A percentile compares a stretch with the other conserved stretches of the same genome.
Conservation (phyloP, 2,888 invertebrate species). For the Heteromyza rotundicornis region DNA sequence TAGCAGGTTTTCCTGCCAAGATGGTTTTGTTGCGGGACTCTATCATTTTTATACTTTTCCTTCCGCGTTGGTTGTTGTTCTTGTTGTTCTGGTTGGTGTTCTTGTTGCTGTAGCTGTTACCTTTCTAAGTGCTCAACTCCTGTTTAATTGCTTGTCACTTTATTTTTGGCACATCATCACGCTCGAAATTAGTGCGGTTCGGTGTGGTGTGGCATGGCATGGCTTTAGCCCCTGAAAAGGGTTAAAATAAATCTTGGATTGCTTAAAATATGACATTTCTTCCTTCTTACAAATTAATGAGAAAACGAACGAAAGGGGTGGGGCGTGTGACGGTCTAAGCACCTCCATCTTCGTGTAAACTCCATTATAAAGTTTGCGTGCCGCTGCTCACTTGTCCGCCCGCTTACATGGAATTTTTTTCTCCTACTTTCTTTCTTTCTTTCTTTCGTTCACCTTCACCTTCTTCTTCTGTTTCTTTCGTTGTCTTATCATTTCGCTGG, state of each 20-base stretch:
- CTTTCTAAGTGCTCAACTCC: constrained; percentile 2
- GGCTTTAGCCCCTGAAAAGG: constrained; percentile 8
- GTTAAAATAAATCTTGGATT: constrained; percentile 16
- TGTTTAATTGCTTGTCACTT: constrained; percentile 26
- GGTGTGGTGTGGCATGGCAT: neutral
- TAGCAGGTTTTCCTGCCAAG: too few species aligned
- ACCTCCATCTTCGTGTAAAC: neutral
- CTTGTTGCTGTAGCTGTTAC: neutral
- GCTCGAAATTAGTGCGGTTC: neutral
- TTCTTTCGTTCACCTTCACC: neutral
- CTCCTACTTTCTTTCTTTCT: neutral
- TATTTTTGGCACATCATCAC: constrained; percentile 18
- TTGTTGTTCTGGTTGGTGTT: too few species aligned
- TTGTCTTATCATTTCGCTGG: constrained; percentile 16
- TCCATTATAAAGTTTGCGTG: constrained; percentile 5
- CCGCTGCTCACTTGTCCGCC: neutral
- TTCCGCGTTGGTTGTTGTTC: too few species aligned
- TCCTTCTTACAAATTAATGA: neutral
- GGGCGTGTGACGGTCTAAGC: neutral
- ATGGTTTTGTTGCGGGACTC: too few species aligned
- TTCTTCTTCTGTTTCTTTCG: neutral
- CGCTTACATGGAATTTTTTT: neutral
- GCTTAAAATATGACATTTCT: constrained; percentile 13
- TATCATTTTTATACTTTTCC: too few species aligned
- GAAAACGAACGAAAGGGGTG: constrained; percentile 8